These are phyloP conservation scores for Iselma pallidipennis DNA, from an alignment of 2,888 invertebrate species.

Conservation along the genomic window DNA sequence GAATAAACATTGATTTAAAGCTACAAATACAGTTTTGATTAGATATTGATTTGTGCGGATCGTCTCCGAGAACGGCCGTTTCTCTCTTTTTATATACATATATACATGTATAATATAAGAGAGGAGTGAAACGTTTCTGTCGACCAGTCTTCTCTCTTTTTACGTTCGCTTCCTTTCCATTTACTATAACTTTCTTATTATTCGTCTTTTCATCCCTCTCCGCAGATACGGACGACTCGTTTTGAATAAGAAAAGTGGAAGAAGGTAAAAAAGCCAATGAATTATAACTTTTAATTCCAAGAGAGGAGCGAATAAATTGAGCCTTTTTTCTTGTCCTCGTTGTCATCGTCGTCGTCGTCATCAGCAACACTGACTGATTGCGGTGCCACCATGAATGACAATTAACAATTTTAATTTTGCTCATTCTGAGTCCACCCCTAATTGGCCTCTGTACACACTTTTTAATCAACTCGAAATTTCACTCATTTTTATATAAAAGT, in stretches of 20 bases:
- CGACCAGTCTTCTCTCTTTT: too few species aligned
- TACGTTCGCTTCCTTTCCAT: background rate
- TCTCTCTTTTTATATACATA: background rate
- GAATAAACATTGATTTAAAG: constrained; percentile 47
- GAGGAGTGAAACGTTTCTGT: too few species aligned
- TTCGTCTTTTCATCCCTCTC: background rate
- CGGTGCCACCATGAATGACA: constrained; percentile 43
- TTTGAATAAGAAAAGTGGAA: constrained; percentile 34
- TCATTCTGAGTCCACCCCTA: constrained; percentile 4
- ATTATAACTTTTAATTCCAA: constrained; percentile 39
- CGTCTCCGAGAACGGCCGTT: constrained; percentile 16
- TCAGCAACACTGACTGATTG: constrained; percentile 34
- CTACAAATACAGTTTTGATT: constrained; percentile 46
- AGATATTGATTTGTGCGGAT: constrained; percentile 41
- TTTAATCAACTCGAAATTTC: constrained; percentile 19
- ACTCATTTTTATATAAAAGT: too few species aligned
- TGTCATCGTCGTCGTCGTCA: too few species aligned
- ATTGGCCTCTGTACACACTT: constrained; percentile 8
- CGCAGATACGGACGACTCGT: constrained; percentile 20
- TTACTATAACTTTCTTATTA: background rate
- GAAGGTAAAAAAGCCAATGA: constrained; percentile 30
- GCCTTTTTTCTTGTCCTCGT: constrained; percentile 25
- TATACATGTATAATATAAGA: too few species aligned
- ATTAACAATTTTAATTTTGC: constrained; percentile 42
- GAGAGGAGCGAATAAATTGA: constrained; percentile 34